Conservation (phyloP, 2,888 invertebrate species). For the Incurvaria masculella region DNA sequence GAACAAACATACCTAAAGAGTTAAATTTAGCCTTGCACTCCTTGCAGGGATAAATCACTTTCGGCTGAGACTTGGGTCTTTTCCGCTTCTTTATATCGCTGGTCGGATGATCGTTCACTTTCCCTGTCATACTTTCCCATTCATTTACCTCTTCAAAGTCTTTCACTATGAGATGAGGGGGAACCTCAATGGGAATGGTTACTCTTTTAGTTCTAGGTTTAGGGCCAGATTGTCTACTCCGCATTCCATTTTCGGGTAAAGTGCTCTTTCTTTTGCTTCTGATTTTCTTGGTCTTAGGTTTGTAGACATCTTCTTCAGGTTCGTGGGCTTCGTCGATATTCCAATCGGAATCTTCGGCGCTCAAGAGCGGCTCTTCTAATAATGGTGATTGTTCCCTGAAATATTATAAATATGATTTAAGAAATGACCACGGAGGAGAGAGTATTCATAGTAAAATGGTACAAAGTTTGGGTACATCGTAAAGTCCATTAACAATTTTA, state of each 20-base stretch:
- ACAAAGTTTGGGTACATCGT: no score
- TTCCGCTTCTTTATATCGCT: not conserved
- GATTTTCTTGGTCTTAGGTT: not conserved
- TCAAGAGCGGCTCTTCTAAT: no score
- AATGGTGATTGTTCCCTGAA: no score
- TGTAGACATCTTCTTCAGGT: not conserved
- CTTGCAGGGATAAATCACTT: conserved; percentile 11
- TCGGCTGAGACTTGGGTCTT: conserved; percentile 1
- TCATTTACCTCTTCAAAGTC: not conserved
- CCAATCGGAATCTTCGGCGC: not conserved
- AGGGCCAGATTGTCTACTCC: not conserved
- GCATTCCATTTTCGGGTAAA: not conserved
- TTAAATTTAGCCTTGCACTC: conserved; percentile 13
- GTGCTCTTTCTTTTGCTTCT: not conserved
- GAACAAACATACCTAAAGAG: conserved; percentile 9
- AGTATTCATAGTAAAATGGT: no score
- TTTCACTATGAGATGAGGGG: not conserved
- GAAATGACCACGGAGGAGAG: no score
- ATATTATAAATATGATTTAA: no score
- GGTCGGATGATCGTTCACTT: not conserved
- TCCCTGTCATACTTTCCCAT: not conserved
- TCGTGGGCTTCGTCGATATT: not conserved
- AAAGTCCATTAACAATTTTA: no score
- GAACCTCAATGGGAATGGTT: not conserved
- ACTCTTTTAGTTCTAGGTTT: not conserved